Evolutionary conservation across 37 sponge, comb jelly and placozoan genomes (phyloP).

Genomic region (Haliclona indistincta): DNA sequence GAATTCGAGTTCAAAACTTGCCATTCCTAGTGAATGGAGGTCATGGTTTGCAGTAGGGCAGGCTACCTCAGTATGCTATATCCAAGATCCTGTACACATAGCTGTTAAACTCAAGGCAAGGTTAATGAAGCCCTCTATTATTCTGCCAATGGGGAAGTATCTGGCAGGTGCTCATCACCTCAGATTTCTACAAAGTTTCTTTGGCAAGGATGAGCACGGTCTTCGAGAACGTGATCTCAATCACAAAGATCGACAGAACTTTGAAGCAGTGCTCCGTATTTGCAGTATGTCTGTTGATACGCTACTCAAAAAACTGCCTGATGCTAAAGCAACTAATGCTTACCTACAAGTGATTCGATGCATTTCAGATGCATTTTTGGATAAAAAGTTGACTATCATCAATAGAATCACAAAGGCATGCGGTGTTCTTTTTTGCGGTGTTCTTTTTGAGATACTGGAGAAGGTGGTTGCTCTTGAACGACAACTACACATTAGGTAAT

Average conservation of each 20-base stretch:
- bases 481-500: neutral
- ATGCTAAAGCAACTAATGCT: conserved; percentile 17
- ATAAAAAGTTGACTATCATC: too few species aligned
- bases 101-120: too few species aligned
- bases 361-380: conserved; percentile 17
- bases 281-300: neutral
- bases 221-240: conserved; percentile 21
- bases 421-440: conserved; percentile 19
- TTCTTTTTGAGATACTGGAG: conserved; percentile 44
- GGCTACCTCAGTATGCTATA: conserved; percentile 39
- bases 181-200: neutral
- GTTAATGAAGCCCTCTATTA: too few species aligned
- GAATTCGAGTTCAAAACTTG: neutral
- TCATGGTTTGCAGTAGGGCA: conserved; percentile 26
- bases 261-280: conserved; percentile 13
- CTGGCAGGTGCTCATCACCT: conserved; percentile 3
- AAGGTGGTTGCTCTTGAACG: conserved; percentile 4
- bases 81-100: conserved; percentile 57
- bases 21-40: conserved; percentile 31
- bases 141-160: too few species aligned
- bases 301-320: conserved; percentile 16
- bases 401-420: too few species aligned
- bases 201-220: conserved; percentile 22
- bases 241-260: conserved; percentile 45
- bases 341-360: conserved; percentile 12